These are phyloP conservation scores for Callaeas wilsoni DNA, from an alignment of 2,113 vertebrate genomes.

Conservation along the genomic window DNA sequence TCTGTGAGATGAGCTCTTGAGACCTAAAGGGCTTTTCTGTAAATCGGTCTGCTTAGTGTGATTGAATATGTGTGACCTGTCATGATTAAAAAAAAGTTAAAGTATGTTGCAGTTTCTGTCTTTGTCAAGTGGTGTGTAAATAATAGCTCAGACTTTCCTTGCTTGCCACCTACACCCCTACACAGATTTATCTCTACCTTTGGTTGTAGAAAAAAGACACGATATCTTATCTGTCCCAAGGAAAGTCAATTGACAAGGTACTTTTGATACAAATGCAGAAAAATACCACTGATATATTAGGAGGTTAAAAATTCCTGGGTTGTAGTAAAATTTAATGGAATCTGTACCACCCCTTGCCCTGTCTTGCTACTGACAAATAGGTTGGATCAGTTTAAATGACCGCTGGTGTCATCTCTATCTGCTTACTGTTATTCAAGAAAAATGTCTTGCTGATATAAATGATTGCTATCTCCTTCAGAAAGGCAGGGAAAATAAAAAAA, in stretches of 20 bases:
- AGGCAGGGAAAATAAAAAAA: background rate
- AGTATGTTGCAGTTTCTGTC: background rate
- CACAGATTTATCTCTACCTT: background rate
- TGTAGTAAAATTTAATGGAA: conserved; percentile 51
- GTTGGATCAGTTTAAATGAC: conserved; percentile 21
- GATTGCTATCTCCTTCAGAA: conserved; percentile 36
- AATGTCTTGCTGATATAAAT: conserved; percentile 49
- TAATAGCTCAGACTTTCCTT: background rate
- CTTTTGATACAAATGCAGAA: conserved; percentile 20
- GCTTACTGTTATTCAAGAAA: conserved; percentile 39
- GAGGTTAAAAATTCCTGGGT: conserved; percentile 2
- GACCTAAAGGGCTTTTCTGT: background rate
- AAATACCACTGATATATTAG: background rate
- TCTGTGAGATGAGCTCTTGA: background rate
- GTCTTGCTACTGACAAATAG: conserved; percentile 44
- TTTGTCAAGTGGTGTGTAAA: background rate
- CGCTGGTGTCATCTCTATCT: conserved; percentile 33
- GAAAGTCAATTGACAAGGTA: background rate
- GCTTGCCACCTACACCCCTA: background rate
- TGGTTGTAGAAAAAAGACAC: background rate
- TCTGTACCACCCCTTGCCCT: conserved; percentile 6
- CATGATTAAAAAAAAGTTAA: background rate
- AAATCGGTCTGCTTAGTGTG: background rate
- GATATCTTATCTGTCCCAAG: background rate
- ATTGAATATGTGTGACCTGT: background rate